Base-by-base conservation (phyloP, 2,888 invertebrate species). In the Pseudeuparius sepicola region DNA sequence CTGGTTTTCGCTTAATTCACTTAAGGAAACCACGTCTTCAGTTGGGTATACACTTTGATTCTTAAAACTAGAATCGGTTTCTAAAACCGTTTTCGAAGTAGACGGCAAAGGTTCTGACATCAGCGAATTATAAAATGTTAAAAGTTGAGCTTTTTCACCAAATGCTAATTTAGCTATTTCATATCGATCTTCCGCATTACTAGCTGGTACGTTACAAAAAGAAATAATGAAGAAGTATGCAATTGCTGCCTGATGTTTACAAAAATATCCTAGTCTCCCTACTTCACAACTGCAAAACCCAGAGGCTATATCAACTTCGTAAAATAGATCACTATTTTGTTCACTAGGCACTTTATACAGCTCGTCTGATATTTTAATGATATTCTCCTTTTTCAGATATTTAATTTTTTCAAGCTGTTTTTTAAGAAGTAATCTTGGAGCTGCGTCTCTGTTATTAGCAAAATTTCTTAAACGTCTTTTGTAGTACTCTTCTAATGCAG, bases 211-310 rank as follows among this genome's bases (percentile, higher is more conserved):
- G 11, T 33, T 37, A 6, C 4, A 14, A 16, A 10, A n/a, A 11
- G 18, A 33, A 9, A 4, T 10, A 7, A n/a, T 12, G 13, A 13
- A 20, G 15, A 23, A 7, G 13, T 20, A 4, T 14, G 6, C 24
- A 34, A 37, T 16, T 9, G 26, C 37, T 10, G 37, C 12, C 24
- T 37, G 37, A 27, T 38, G 38, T 12, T 28, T 33, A 24, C 37
- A 37, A 9, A 33, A 37, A 10, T n/a, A 24, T n/a, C 32, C 32
- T 10, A 32, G 10, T 14, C 32, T 25, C 4, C 32, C 32, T 3
- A 2, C 4, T 25, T 24, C 25, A 10, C 32, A 32, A 14, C 20
- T 18, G 24, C 32, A 32, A 24, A 32, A 32, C 2, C 24, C 25
- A 10, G 12, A 4, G 12, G 9, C 3, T 10, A 24, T 12, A 4